A percentile compares a stretch with the other conserved stretches of the same genome.
phyloP scores from a whole-genome alignment of 2,113 vertebrate genomes.

The Varanus salvator region DNA sequence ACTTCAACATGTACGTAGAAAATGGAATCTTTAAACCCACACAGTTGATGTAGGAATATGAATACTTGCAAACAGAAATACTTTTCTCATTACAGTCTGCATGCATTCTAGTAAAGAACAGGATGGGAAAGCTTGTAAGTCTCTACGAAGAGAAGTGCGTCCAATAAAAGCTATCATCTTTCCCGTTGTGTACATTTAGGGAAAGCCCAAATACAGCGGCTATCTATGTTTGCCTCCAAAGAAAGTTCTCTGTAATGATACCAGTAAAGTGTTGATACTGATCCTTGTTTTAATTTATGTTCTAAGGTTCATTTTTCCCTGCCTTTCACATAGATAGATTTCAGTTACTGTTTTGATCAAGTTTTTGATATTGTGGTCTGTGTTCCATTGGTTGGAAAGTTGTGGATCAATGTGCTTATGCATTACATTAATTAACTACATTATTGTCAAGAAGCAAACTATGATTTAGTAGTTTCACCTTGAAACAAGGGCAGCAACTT shows the following conservation, averaged over 20 bases:
- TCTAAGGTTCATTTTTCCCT: neutral
- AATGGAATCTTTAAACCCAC: neutral
- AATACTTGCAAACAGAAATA: neutral
- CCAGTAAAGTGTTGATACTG: neutral
- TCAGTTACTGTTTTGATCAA: neutral
- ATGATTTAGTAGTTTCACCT: neutral
- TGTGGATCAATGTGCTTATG: neutral
- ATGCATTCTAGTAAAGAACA: neutral
- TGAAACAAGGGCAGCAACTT: neutral
- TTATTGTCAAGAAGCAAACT: neutral
- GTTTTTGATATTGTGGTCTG: constrained; percentile 19
- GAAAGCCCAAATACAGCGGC: neutral
- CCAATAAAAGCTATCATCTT: neutral
- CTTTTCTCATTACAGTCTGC: neutral
- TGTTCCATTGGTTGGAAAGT: constrained; percentile 23
- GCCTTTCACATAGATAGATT: constrained; percentile 3
- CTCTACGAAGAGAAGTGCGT: neutral
- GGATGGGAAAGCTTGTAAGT: neutral
- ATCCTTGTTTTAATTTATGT: neutral
- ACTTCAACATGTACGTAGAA: neutral
- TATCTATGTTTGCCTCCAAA: neutral
- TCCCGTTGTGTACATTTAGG: neutral
- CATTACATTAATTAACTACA: neutral
- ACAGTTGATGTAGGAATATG: neutral
- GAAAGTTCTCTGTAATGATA: neutral